Base-by-base conservation (phyloP, 2,888 invertebrate genomes). In the Geotrupes spiniger region DNA sequence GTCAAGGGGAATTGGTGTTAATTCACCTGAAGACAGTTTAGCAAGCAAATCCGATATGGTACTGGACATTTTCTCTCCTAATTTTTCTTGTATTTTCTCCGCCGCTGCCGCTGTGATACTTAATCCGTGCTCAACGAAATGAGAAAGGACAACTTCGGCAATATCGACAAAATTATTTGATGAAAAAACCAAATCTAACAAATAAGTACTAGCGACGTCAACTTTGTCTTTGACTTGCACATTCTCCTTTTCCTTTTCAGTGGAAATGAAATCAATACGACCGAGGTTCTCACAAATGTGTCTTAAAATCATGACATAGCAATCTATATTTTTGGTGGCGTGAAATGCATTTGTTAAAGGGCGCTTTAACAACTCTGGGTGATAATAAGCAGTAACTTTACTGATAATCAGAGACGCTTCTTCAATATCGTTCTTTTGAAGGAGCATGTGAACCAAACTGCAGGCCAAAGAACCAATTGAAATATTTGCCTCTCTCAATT, bases 11-110 rank as follows among this genome's bases (percentile, higher is more conserved):
- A 67, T 58, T 1, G 76, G 76, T 49, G 79, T 79, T 43, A 88
- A 72, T 53, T 84, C 83, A 0, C 82, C 75, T 0, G 87, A 82
- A 2, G 83, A 81, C 2, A 89, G 72, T 62, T 82, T 79, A 0
- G 79, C 75, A 5, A 90, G 69, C 12, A 82, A 65, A 56, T 80
- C 78, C 0, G 85, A 83, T 28, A 87, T 74, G 52, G 76, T 73
- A 0, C 82, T 76, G 0, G 85, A 86, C 76, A 88, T 75, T 51
- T 81, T 78, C 29, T 82, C 78, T 0, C 83, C 84, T 1, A 89
- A 67, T 55, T 75, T 78, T 26, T 82, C 80, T 62, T 85, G 81
- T 25, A 89, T 73, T 10, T 71, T 72, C 60, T 84, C 80, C 0
- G 87, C 87, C 33, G 78, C 70, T 1, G 70, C 64, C 17, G 78